Percentiles rank a stretch among this genome's conserved stretches.
Evolutionary conservation across 2,113 vertebrate genomes (phyloP).

Genomic region (Apodemus sylvaticus): DNA sequence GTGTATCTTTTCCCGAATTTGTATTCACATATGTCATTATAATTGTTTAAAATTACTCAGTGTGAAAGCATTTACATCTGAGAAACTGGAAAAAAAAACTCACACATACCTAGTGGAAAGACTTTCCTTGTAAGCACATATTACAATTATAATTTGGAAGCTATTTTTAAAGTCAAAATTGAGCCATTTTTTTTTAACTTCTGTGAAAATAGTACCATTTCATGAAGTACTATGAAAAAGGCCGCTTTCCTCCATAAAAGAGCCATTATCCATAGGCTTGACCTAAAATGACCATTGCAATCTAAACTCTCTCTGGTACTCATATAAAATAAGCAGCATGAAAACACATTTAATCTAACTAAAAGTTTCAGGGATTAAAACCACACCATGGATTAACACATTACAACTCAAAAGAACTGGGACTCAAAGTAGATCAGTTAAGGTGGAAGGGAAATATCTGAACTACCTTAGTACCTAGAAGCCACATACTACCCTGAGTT

Average conservation of each 20-base stretch:
- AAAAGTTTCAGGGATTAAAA: not conserved
- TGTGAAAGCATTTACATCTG: not conserved
- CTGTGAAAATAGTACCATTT: slow-evolving; percentile 24
- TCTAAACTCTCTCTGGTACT: not conserved
- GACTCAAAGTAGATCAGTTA: not conserved
- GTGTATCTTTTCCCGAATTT: slow-evolving; percentile 2
- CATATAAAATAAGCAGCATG: slow-evolving; percentile 16
- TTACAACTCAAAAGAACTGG: slow-evolving; percentile 30
- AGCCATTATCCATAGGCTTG: not conserved
- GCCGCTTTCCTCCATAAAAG: not conserved
- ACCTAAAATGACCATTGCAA: slow-evolving; percentile 14
- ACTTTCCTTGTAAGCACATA: not conserved
- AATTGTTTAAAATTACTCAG: not conserved
- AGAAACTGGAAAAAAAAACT: not conserved
- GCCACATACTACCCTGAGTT: not conserved
- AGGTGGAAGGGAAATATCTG: not conserved
- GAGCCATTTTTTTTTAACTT: slow-evolving; percentile 51
- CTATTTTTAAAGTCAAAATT: slow-evolving; percentile 48
- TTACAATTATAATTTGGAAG: not conserved
- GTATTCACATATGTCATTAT: not conserved
- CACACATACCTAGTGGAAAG: not conserved
- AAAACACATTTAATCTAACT: slow-evolving; percentile 44
- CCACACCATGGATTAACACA: not conserved
- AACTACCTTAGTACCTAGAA: not conserved
- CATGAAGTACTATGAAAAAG: not conserved